Percentiles rank a stretch among this genome's conserved stretches.
phyloP scores from a whole-genome alignment of 2,888 invertebrate species.

The Leptarthrus brevirostris region DNA sequence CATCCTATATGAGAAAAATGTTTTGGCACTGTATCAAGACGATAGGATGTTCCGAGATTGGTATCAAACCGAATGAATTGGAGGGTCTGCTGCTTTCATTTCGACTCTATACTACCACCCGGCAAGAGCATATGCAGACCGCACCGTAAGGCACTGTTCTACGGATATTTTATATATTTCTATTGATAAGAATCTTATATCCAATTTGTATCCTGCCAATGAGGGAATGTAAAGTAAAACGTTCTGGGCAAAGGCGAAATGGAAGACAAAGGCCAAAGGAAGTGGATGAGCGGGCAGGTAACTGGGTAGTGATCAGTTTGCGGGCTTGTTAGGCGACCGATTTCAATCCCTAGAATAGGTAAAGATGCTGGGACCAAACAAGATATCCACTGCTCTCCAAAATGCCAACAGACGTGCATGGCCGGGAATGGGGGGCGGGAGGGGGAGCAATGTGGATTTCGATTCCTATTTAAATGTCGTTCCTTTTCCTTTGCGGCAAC shows the following conservation, averaged over 20 bases:
- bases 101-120: background rate
- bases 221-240: slow-evolving; percentile 41
- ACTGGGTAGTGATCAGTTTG: background rate
- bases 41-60: background rate
- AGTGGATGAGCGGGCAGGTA: background rate
- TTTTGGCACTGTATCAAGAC: slow-evolving; percentile 31
- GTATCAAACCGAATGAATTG: slow-evolving; percentile 28
- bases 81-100: slow-evolving; percentile 7
- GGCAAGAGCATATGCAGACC: slow-evolving; percentile 10
- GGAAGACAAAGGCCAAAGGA: background rate
- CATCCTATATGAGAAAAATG: background rate
- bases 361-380: slow-evolving; percentile 4
- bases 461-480: slow-evolving; percentile 52
- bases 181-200: slow-evolving; percentile 52
- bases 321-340: slow-evolving; percentile 3
- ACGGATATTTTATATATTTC: slow-evolving; percentile 39
- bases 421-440: too few species aligned
- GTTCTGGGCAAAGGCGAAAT: background rate
- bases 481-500: slow-evolving; percentile 42
- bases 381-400: slow-evolving; percentile 15
- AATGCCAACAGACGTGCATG: slow-evolving; percentile 1
- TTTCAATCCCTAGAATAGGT: background rate
- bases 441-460: background rate
- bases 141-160: background rate
- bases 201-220: slow-evolving; percentile 54